These are phyloP conservation scores for Clarias macrocephalus DNA, from an alignment of 2,113 vertebrate genomes.

Conservation along the genomic window DNA sequence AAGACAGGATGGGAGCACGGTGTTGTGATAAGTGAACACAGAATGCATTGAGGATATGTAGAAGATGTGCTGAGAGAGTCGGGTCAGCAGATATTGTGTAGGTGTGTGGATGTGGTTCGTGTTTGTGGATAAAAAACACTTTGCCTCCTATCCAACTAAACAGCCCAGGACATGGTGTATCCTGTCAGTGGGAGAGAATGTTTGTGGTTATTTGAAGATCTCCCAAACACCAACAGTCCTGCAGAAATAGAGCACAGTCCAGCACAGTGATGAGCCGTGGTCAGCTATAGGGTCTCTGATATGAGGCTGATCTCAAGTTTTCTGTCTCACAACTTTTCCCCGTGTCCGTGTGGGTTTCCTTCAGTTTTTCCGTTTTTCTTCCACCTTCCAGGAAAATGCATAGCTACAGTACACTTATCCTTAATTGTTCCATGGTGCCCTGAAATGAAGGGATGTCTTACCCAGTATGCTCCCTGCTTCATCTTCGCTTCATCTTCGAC, in stretches of 20 bases:
- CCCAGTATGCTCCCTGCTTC: background rate
- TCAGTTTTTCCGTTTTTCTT: background rate
- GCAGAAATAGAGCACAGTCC: background rate
- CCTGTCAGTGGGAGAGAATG: constrained; percentile 18
- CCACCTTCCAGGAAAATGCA: background rate
- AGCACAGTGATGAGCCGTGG: background rate
- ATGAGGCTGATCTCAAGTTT: background rate
- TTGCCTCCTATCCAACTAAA: constrained; percentile 61
- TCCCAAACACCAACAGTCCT: background rate
- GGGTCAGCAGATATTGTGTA: background rate
- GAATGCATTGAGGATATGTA: constrained; percentile 36
- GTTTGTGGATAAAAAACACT: constrained; percentile 52
- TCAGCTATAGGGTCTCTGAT: background rate
- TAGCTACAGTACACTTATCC: too few relatives aligned
- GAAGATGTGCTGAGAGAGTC: constrained; percentile 26
- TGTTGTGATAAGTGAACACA: constrained; percentile 45
- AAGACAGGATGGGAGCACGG: constrained; percentile 36
- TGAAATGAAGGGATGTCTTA: background rate
- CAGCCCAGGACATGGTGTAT: constrained; percentile 36
- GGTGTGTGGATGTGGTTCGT: background rate
- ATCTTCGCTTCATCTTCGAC: background rate
- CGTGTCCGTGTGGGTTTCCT: background rate
- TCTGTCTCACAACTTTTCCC: background rate
- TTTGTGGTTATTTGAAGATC: constrained; percentile 33
- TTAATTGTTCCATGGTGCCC: background rate